Evolutionary conservation across 2,113 vertebrate genomes (phyloP).

Genomic region (Parotia lawesii): DNA sequence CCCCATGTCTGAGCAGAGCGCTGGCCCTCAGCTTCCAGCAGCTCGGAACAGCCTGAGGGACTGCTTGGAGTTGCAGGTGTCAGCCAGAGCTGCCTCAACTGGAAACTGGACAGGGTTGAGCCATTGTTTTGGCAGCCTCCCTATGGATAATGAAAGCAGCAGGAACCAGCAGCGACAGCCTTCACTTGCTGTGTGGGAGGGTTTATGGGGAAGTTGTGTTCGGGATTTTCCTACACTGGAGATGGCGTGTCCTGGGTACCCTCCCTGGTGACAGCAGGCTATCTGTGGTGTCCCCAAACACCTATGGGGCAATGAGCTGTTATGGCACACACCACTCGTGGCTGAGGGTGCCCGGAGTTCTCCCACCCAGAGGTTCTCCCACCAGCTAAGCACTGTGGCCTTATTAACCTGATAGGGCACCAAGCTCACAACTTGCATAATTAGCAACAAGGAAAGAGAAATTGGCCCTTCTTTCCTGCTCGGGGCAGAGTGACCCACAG

Average conservation of each 20-base stretch:
- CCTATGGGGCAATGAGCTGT: accelerated
- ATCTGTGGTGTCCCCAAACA: background rate
- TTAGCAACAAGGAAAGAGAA: background rate
- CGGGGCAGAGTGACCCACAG: background rate
- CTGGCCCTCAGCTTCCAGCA: background rate
- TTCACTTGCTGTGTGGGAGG: background rate
- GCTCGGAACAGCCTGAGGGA: background rate
- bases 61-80: background rate
- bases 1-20: accelerated
- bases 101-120: background rate
- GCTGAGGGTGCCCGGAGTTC: background rate
- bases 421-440: background rate
- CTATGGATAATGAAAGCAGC: accelerated
- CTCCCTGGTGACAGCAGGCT: background rate
- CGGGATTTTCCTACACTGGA: background rate
- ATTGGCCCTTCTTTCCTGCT: background rate
- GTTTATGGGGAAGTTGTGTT: background rate
- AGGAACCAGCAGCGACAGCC: background rate
- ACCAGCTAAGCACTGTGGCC: background rate
- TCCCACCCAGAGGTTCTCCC: background rate
- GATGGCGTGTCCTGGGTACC: background rate
- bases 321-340: accelerated
- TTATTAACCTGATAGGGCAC: background rate
- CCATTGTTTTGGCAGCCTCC: background rate
- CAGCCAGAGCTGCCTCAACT: background rate